A percentile compares a stretch with the other conserved stretches of the same genome.
These are phyloP conservation scores for Cliona cf. orientalis DNA, from an alignment of 37 sponge, comb jelly and placozoan genomes.

Conservation along the genomic window DNA sequence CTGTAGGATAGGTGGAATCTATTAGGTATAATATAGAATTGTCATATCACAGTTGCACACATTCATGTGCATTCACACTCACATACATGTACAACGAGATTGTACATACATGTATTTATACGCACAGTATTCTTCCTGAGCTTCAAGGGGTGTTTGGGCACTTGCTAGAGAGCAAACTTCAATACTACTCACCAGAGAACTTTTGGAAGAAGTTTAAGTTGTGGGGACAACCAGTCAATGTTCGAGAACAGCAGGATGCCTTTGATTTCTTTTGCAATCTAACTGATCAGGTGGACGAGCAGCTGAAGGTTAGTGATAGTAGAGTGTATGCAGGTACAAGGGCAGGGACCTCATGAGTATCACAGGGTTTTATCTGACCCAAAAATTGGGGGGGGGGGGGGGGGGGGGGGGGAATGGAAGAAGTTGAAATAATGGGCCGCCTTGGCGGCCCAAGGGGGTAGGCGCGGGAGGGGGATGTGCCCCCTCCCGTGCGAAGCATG, in stretches of 20 bases:
- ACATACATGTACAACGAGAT: background rate
- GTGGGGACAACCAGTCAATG: slow-evolving; percentile 85
- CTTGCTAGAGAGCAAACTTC: slow-evolving; percentile 80
- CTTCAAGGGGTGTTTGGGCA: slow-evolving; percentile 89
- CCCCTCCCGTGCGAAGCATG: no score
- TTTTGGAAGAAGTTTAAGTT: slow-evolving; percentile 96
- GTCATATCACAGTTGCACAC: background rate
- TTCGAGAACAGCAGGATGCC: slow-evolving; percentile 94
- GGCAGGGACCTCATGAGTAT: no score
- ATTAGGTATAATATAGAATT: background rate
- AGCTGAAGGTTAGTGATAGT: slow-evolving; percentile 90
- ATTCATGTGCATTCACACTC: background rate
- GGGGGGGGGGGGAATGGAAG: no score
- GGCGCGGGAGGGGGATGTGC: no score
- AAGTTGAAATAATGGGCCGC: no score
- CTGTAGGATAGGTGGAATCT: no score
- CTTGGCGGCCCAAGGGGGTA: no score
- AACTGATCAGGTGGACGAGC: slow-evolving; percentile 91
- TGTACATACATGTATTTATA: no score
- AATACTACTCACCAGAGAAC: slow-evolving; percentile 88
- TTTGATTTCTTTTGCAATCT: slow-evolving; percentile 94
- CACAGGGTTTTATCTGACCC: no score
- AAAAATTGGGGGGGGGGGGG: no score
- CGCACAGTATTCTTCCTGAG: slow-evolving; percentile 72
- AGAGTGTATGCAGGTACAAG: no score